These are phyloP conservation scores for Lycophotia porphyrea DNA, from an alignment of 2,888 invertebrate species.

Conservation along the genomic window DNA sequence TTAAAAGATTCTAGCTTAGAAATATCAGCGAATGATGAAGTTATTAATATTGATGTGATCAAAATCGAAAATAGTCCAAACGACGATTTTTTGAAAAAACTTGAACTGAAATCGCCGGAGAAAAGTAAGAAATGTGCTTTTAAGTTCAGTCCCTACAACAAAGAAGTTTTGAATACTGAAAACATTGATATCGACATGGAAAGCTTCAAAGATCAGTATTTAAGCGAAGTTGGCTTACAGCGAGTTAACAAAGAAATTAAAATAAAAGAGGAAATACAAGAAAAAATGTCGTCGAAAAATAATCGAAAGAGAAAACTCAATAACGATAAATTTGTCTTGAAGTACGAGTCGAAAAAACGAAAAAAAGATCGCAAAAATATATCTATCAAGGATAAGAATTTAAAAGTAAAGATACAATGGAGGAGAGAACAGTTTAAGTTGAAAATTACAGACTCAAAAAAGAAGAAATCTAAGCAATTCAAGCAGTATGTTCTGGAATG, in stretches of 20 bases:
- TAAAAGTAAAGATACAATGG: conserved; percentile 79
- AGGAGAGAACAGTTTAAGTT: conserved; percentile 71
- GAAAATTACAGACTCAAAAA: conserved; percentile 70
- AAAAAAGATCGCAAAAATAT: conserved; percentile 58
- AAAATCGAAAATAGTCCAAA: conserved; percentile 65
- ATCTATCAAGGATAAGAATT: conserved; percentile 70
- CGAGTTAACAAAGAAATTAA: background rate
- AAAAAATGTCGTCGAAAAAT: conserved; percentile 20
- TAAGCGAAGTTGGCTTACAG: conserved; percentile 77
- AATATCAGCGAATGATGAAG: conserved; percentile 77
- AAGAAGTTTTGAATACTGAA: conserved; percentile 68
- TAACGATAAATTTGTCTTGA: conserved; percentile 30
- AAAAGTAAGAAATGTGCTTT: conserved; percentile 68
- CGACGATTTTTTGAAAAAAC: conserved; percentile 21
- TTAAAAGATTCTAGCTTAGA: conserved; percentile 79
- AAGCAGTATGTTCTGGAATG: conserved; percentile 82
- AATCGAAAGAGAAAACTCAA: conserved; percentile 39
- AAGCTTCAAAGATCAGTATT: conserved; percentile 80
- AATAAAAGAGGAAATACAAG: background rate
- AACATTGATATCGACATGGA: conserved; percentile 79
- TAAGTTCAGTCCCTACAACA: conserved; percentile 76
- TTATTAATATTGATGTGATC: conserved; percentile 75
- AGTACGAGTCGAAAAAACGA: conserved; percentile 43
- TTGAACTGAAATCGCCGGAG: conserved; percentile 58
- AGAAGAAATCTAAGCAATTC: conserved; percentile 48